phyloP scores from a whole-genome alignment of 2,797 vertebrate genomes.

The Megalops cyprinoides region DNA sequence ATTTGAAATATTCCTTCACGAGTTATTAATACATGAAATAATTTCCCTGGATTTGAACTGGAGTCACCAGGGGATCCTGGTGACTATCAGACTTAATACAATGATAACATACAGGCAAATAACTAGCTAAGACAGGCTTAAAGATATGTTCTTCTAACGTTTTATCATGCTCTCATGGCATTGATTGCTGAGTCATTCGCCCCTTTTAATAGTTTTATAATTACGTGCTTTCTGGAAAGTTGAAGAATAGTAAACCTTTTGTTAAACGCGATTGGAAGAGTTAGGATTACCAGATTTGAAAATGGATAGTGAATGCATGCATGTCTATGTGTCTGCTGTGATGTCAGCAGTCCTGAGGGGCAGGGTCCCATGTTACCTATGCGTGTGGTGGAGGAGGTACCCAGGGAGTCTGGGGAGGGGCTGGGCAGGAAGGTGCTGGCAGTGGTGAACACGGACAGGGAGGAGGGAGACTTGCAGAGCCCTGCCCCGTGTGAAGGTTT shows the following conservation, averaged over 20 bases:
- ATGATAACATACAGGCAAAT: not conserved
- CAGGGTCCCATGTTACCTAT: slow-evolving; percentile 63
- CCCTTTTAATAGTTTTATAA: no score
- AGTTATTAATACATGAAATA: not conserved
- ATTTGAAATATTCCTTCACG: not conserved
- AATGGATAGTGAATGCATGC: not conserved
- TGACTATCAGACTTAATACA: not conserved
- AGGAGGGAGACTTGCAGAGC: slow-evolving; percentile 62
- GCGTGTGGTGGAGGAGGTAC: slow-evolving; percentile 70
- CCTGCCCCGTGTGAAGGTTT: slow-evolving; percentile 40
- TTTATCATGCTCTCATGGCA: no score
- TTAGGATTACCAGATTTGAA: not conserved
- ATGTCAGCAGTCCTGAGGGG: not conserved
- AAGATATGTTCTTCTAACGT: not conserved
- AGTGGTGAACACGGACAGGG: slow-evolving; percentile 64
- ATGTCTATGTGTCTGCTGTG: not conserved
- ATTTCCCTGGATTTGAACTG: not conserved
- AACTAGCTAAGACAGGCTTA: not conserved
- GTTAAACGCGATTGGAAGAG: no score
- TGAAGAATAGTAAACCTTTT: not conserved
- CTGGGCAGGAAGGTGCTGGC: slow-evolving; percentile 74
- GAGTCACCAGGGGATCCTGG: not conserved
- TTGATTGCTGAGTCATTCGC: no score
- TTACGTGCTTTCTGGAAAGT: not conserved
- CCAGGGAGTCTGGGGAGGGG: slow-evolving; percentile 60